phyloP scores from a whole-genome alignment of 2,113 vertebrate genomes.

The Balaenoptera acutorostrata region DNA sequence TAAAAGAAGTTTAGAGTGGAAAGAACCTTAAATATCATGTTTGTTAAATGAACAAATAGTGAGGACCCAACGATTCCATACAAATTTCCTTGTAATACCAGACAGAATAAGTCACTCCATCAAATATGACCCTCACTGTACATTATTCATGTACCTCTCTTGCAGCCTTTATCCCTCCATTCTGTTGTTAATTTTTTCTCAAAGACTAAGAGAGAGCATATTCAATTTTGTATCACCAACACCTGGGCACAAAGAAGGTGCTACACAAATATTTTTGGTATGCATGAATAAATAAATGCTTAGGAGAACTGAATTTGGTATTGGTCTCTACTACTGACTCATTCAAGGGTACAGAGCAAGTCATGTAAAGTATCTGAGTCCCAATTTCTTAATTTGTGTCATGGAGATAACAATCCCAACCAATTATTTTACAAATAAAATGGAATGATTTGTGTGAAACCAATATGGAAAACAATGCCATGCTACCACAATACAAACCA shows the following conservation, averaged over 20 bases:
- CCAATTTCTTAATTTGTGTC: not conserved
- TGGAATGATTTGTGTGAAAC: not conserved
- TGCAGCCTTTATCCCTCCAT: not conserved
- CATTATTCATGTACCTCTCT: not conserved
- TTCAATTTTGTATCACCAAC: conserved; percentile 14
- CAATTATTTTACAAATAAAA: conserved; percentile 29
- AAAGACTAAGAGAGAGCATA: not conserved
- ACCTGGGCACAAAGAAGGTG: not conserved
- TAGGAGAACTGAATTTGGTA: conserved; percentile 30
- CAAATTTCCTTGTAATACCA: not conserved
- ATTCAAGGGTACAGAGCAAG: not conserved
- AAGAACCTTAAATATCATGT: not conserved
- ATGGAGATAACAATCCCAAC: not conserved
- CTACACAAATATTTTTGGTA: conserved; percentile 4
- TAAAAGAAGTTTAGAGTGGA: not conserved
- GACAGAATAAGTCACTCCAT: not conserved
- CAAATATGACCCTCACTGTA: not conserved
- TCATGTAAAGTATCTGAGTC: not conserved
- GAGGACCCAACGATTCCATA: not conserved
- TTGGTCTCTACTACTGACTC: not conserved
- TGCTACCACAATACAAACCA: not conserved
- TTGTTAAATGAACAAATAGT: not conserved
- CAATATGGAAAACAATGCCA: conserved; percentile 1
- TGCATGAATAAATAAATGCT: conserved; percentile 7
- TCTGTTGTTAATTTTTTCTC: not conserved